These are phyloP conservation scores for Poeciliopsis turneri DNA, from an alignment of 2,797 vertebrate species.

Conservation along the genomic window DNA sequence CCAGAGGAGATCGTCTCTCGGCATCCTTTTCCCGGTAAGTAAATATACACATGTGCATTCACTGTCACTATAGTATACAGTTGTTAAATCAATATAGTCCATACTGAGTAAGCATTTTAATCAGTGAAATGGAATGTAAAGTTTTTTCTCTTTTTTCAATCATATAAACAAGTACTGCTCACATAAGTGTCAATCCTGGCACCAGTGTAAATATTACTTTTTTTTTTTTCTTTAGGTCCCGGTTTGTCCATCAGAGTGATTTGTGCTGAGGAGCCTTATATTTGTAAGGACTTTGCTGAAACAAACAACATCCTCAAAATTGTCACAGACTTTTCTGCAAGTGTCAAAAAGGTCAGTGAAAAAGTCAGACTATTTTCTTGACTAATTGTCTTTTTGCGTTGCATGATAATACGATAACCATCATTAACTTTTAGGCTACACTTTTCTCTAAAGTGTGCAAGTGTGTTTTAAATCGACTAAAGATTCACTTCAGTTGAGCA, in stretches of 20 bases:
- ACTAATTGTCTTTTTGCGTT: not conserved
- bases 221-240: constrained; percentile 82
- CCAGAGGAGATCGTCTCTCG: constrained; percentile 95
- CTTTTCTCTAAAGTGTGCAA: not conserved
- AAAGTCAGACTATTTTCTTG: not conserved
- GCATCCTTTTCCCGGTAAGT: constrained; percentile 95
- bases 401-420: not conserved
- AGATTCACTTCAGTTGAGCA: too few relatives aligned
- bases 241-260: constrained; percentile 97
- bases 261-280: constrained; percentile 96
- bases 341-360: constrained; percentile 93
- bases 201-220: not conserved
- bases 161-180: not conserved
- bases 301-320: constrained; percentile 99
- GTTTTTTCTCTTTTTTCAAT: not conserved
- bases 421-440: not conserved
- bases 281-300: constrained; percentile 98
- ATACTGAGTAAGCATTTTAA: not conserved
- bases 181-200: not conserved
- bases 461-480: not conserved
- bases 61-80: not conserved
- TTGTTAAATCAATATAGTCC: not conserved
- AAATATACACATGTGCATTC: not conserved
- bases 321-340: constrained; percentile 96
- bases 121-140: too few relatives aligned